Conservation (phyloP, 2,113 vertebrate species). For the Rynchops niger region DNA sequence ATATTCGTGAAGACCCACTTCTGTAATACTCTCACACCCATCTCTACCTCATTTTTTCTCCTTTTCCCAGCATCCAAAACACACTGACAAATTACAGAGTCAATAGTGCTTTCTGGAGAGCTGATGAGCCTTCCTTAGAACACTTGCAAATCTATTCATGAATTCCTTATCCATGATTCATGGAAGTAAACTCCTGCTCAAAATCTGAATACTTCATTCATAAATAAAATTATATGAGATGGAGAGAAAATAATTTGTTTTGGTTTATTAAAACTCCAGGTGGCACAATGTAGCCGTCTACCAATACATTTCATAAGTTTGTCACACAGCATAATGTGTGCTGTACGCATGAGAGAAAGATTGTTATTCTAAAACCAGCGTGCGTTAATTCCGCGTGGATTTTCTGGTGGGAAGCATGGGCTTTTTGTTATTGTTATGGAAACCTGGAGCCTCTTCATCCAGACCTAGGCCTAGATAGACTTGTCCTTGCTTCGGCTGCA, state of each 20-base stretch:
- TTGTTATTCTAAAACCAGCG: not conserved
- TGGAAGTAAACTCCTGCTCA: not conserved
- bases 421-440: not conserved
- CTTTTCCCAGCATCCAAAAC: not conserved
- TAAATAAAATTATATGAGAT: not conserved
- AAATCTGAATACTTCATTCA: constrained; percentile 5
- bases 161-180: not conserved
- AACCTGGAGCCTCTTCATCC: not conserved
- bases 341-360: not conserved
- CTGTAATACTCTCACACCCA: not conserved
- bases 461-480: not conserved
- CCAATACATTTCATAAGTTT: constrained; percentile 13
- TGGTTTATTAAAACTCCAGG: constrained; percentile 52
- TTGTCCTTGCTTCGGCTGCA: not conserved
- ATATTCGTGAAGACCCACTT: not conserved
- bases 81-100: not conserved
- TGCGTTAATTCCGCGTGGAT: not conserved
- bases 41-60: not conserved
- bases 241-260: constrained; percentile 32
- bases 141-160: constrained; percentile 15
- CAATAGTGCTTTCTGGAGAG: not conserved
- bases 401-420: not conserved
- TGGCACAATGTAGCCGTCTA: not conserved
- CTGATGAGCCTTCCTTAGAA: constrained; percentile 5
- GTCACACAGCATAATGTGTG: not conserved